Evolutionary conservation across 2,888 invertebrate genomes (phyloP), one percentile per base, ranked within the genome.

Genomic region (Polyommatus icarus): DNA sequence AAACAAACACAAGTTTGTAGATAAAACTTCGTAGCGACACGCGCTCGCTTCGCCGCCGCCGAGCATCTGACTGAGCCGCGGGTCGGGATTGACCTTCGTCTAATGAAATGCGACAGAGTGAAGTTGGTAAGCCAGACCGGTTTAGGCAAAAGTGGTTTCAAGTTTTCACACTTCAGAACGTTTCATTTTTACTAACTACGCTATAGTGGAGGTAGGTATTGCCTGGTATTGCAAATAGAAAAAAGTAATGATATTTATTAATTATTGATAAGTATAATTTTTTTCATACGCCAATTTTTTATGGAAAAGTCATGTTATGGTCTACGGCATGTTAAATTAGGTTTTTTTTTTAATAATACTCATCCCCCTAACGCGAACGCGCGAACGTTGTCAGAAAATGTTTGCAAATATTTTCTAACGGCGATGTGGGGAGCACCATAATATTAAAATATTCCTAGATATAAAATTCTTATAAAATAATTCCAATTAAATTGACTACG

Each of bases 71-170:
- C 83, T 78, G 82, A 82, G 80, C 78, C 79, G 77, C 81, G 80
- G 82, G 81, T 82, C 81, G 79, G 79, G 80, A 80, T 86, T 92
- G 92, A 92, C 93, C 93, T 93, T 93, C 93, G 88, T 81, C 82
- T 86, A 89, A 88, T 89, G 86, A 89, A 89, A 88, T 85, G 87
- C 86, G 86, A 83, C 84, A 82, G 84, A 85, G 87, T 89, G 90
- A 92, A 92, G 92, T 92, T 91, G 83, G 90, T 81, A 81, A 80
- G 81, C 46, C 75, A 80, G 87, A 91, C 92, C 91, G 91, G 92
- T 92, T 88, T 92, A 84, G 92, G 91, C 91, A 91, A 92, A 92
- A 91, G 89, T 90, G 87, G 87, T 84, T 85, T 83, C 85, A 85
- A 85, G 86, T 85, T 85, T 84, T 82, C 82, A 85, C 85, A 83